These are phyloP conservation scores for Mugil cephalus DNA, from an alignment of 2,113 vertebrate species.

Conservation along the genomic window DNA sequence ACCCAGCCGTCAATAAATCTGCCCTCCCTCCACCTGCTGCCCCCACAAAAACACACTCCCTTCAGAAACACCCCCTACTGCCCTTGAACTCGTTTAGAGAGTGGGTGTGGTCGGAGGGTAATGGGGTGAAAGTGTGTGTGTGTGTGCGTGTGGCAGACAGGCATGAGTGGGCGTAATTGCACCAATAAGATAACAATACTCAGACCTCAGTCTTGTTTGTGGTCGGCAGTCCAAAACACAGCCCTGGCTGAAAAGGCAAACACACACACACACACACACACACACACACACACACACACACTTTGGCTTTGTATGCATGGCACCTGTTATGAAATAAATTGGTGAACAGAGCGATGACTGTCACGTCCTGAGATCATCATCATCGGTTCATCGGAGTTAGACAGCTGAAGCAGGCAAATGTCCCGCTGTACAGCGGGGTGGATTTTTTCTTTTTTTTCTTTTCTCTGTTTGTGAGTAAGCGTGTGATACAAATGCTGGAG, in stretches of 20 bases:
- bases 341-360: constrained; percentile 50
- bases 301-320: constrained; percentile 67
- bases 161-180: constrained; percentile 74
- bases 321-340: constrained; percentile 73
- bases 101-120: constrained; percentile 52
- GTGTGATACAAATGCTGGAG: constrained; percentile 21
- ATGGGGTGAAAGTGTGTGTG: constrained; percentile 58
- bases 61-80: constrained; percentile 42
- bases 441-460: constrained; percentile 9
- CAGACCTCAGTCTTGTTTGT: constrained; percentile 78
- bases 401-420: constrained; percentile 67
- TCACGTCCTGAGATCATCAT: constrained; percentile 56
- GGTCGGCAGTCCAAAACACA: constrained; percentile 73
- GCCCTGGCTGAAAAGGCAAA: constrained; percentile 53
- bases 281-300: constrained; percentile 54
- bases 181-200: constrained; percentile 86
- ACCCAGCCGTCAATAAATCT: constrained; percentile 59
- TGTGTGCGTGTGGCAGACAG: constrained; percentile 20
- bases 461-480: constrained; percentile 10
- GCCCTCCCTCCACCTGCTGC: constrained; percentile 31
- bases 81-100: constrained; percentile 62
- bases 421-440: constrained; percentile 1
- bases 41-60: constrained; percentile 40
- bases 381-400: constrained; percentile 36
- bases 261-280: constrained; percentile 41